Evolutionary conservation across 1,140 invertebrate genomes (phyloP), one percentile per base, ranked within the genome.

Genomic region (Cotesia glomerata): DNA sequence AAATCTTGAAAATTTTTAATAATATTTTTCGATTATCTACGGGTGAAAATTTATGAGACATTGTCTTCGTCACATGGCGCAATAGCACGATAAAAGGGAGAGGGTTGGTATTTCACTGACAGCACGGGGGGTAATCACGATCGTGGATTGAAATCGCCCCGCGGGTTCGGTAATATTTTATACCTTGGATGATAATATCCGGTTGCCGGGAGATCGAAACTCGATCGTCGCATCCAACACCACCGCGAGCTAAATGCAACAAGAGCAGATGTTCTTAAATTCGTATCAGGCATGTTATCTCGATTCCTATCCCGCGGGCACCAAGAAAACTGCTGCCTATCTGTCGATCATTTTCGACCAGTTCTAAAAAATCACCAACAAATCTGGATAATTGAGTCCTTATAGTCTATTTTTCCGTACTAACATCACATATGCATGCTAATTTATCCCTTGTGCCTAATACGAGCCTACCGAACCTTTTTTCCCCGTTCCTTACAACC

Each of bases 301-400:
- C 51, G 66, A 13, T 69, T 32, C 18, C 39, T 34, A 45, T 54
- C 73, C 68, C 68, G 63, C 54, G 63, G 73, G 51, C 56, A 69
- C 72, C 39, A 69, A 74, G 73, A 74, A 74, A 74, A 74, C 62
- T 69, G 72, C 61, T 71, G 73, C 73, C 73, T 68, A 74, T 74
- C 73, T 74, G 73, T 74, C 73, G 69, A 74, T 71, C 68, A 74
- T 69, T n/a, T 59, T 35, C 45, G 14, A 54, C 67, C 64, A 71
- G 62, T 67, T 66, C 68, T 45, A 69, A 69, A 74, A 69, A 9
- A 62, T 26, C 3, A 16, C 54, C 65, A 49, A 64, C 45, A 64
- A 64, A 64, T 18, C 4, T 64, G 62, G 34, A 64, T 64, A 64
- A 64, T 58, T 58, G 56, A 26, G 26, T 9, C 8, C 26, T 26